These are phyloP conservation scores for Intellagama lesueurii DNA, from an alignment of 2,797 vertebrate genomes.

Conservation along the genomic window DNA sequence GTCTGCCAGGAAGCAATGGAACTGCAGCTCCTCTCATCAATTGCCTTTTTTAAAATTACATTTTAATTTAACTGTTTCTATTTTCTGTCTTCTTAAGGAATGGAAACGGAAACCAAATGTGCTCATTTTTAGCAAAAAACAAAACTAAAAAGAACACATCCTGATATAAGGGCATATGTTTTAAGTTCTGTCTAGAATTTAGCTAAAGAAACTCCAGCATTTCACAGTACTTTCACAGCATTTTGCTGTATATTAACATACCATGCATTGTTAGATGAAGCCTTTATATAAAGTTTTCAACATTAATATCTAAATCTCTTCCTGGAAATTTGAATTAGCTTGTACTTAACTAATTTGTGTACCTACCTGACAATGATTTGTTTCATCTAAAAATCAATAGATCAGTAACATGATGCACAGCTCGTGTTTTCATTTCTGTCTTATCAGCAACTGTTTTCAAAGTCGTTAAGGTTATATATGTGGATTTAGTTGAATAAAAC, in stretches of 20 bases:
- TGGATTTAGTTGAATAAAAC: no score
- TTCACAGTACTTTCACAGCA: not conserved
- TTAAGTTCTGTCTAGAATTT: conserved; percentile 9
- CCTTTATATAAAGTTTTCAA: not conserved
- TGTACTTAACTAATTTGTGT: not conserved
- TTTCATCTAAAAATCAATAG: no score
- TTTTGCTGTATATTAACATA: not conserved
- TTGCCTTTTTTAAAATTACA: conserved; percentile 34
- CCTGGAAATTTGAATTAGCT: not conserved
- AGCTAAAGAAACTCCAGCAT: not conserved
- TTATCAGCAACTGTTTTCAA: no score
- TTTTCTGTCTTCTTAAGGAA: conserved; percentile 29
- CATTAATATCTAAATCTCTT: not conserved
- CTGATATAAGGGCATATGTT: not conserved
- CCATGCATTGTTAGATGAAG: not conserved
- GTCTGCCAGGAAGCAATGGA: conserved; percentile 51
- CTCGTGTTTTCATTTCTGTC: no score
- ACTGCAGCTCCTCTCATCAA: conserved; percentile 45
- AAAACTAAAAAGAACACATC: no score
- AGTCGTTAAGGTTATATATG: no score
- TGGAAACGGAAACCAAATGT: conserved; percentile 23
- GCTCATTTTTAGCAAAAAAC: conserved; percentile 8
- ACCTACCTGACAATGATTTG: not conserved
- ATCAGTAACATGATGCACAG: no score
- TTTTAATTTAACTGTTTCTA: conserved; percentile 39